A percentile compares a stretch with the other conserved stretches of the same genome.
Conservation (phyloP, 2,797 vertebrate species). For the Melanitta fusca region DNA sequence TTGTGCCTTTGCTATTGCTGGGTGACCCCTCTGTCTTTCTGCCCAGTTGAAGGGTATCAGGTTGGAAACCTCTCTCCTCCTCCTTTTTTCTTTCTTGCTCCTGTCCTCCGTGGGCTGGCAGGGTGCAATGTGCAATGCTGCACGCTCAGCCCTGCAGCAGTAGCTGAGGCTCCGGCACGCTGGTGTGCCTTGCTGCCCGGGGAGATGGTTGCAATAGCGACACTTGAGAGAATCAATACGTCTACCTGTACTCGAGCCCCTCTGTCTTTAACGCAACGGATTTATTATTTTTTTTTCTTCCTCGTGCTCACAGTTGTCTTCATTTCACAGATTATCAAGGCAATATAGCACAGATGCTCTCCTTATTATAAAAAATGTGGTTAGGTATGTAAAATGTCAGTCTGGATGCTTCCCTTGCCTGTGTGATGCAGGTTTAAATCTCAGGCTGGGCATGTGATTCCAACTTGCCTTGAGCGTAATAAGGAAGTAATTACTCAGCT, state of each 20-base stretch:
- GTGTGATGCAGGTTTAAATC: slow-evolving; percentile 54
- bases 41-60: not conserved
- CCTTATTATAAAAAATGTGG: slow-evolving; percentile 19
- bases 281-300: not conserved
- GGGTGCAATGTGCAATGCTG: fast-evolving
- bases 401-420: slow-evolving; percentile 33
- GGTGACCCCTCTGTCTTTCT: not conserved
- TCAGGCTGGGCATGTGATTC: slow-evolving; percentile 59
- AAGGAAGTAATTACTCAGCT: slow-evolving; percentile 73
- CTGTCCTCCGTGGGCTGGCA: not conserved
- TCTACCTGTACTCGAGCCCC: not conserved
- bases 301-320: not conserved
- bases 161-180: not conserved
- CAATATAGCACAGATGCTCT: slow-evolving; percentile 3
- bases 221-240: not conserved
- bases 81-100: not conserved
- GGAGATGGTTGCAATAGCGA: not conserved
- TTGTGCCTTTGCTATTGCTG: not conserved
- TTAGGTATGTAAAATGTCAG: slow-evolving; percentile 60
- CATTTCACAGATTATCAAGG: slow-evolving; percentile 55
- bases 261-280: not conserved
- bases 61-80: not conserved
- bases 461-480: slow-evolving; percentile 57
- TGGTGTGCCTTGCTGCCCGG: fast-evolving
- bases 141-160: not conserved